Base-by-base conservation (phyloP, 2,888 invertebrate genomes). In the Netelia inedita region DNA sequence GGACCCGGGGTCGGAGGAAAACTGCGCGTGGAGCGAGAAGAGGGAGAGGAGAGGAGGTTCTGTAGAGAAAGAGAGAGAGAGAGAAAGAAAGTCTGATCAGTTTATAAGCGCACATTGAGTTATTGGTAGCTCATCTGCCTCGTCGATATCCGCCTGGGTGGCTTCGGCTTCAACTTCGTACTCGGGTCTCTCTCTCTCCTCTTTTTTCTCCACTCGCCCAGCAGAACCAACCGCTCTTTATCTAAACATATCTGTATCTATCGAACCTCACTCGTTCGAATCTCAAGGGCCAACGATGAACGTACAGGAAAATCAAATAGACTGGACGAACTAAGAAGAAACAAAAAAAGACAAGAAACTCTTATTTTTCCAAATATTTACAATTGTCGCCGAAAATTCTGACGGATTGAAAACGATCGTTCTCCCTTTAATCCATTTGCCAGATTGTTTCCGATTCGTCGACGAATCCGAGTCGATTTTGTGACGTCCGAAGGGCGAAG, bases 21-120 rank as follows among this genome's bases (percentile, higher is more conserved):
- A 86, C 86, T 85, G 85, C 79, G 85, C 65, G 79, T 79, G 79
- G 19, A 23, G 61, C n/a, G 61, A 19, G 50, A 35, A 35, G 41
- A 9, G 19, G 43, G 75, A 74, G 21, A 81, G 78, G 69, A 43
- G 75, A n/a, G n/a, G n/a, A n/a, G n/a, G 46, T n/a, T n/a, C n/a
- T n/a, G n/a, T n/a, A n/a, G 68, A 46, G 57, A 65, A 19, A 28
- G 35, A 8, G 19, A 43, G 75, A 74, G 21, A 81, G 78, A 50
- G 80, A 86, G 86, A 85, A 82, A 83, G 69, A 46, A 71, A 90
- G 91, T 92, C 91, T 91, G 91, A 91, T 91, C 91, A 91, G 91
- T 92, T 91, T 92, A 91, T 91, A 91, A 91, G 91, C 91, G 91
- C 90, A 91, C 91, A 91, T 91, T 91, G 91, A 91, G 91, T 91